These are phyloP conservation scores for Pituophis catenifer DNA, from an alignment of 2,113 vertebrate species.

Conservation along the genomic window DNA sequence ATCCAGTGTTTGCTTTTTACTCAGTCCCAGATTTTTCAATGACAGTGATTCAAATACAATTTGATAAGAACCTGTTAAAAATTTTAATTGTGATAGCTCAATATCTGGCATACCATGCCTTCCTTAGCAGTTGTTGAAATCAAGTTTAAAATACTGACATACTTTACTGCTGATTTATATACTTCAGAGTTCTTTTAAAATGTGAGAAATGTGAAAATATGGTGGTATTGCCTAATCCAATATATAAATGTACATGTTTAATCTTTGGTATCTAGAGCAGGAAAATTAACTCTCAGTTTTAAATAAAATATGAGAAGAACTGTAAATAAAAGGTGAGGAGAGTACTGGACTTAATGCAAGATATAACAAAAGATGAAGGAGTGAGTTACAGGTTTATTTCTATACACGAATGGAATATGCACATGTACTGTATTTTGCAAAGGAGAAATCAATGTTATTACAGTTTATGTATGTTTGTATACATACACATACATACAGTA, in stretches of 20 bases:
- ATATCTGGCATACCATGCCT: neutral
- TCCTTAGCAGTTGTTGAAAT: neutral
- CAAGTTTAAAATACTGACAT: neutral
- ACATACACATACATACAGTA: neutral
- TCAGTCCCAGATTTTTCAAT: neutral
- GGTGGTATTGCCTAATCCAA: neutral
- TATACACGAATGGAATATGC: neutral
- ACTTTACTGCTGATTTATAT: neutral
- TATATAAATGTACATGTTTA: neutral
- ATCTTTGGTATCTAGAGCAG: neutral
- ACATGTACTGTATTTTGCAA: neutral
- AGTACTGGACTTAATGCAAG: neutral
- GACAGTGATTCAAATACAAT: neutral
- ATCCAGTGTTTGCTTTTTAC: neutral
- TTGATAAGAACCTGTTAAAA: neutral
- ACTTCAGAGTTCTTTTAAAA: neutral
- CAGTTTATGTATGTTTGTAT: neutral
- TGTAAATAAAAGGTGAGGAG: neutral
- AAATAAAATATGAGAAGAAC: neutral
- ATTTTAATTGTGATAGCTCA: neutral
- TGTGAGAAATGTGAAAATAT: neutral
- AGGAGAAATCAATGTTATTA: neutral
- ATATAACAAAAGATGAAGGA: neutral
- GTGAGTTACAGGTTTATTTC: neutral
- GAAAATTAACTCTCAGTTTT: neutral